Evolutionary conservation across 2,888 invertebrate species (phyloP).

Genomic region (Eupithecia inturbata): DNA sequence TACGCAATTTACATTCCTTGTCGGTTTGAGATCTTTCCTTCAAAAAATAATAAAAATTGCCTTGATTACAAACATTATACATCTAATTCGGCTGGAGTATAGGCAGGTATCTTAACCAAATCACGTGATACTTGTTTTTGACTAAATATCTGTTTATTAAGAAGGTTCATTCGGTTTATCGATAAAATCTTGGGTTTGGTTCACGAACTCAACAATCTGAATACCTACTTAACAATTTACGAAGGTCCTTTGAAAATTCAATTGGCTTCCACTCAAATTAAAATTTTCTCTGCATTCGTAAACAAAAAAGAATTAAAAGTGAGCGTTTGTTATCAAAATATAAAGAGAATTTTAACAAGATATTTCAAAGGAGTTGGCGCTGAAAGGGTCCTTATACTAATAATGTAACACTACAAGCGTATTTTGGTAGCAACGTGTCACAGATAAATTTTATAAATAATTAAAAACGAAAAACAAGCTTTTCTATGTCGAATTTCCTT

Average conservation of each 20-base stretch:
- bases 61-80: too few relatives aligned
- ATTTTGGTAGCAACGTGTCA: neutral
- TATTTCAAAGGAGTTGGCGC: slow-evolving; percentile 41
- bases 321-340: slow-evolving; percentile 30
- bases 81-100: too few relatives aligned
- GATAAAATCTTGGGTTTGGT: neutral
- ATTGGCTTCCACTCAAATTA: slow-evolving; percentile 28
- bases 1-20: neutral
- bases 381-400: slow-evolving; percentile 8
- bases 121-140: neutral
- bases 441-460: too few relatives aligned
- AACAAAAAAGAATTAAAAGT: slow-evolving; percentile 32
- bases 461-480: too few relatives aligned
- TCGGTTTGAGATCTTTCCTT: too few relatives aligned
- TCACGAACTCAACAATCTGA: neutral
- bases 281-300: slow-evolving; percentile 24
- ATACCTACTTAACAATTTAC: slow-evolving; percentile 1
- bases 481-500: too few relatives aligned
- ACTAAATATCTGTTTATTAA: neutral
- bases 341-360: slow-evolving; percentile 40
- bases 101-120: neutral
- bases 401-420: neutral
- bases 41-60: too few relatives aligned
- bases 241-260: slow-evolving; percentile 12
- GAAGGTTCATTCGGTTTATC: neutral